These are phyloP conservation scores for Ctenoplectra terminalis DNA, from an alignment of 1,140 invertebrate species.

Conservation along the genomic window DNA sequence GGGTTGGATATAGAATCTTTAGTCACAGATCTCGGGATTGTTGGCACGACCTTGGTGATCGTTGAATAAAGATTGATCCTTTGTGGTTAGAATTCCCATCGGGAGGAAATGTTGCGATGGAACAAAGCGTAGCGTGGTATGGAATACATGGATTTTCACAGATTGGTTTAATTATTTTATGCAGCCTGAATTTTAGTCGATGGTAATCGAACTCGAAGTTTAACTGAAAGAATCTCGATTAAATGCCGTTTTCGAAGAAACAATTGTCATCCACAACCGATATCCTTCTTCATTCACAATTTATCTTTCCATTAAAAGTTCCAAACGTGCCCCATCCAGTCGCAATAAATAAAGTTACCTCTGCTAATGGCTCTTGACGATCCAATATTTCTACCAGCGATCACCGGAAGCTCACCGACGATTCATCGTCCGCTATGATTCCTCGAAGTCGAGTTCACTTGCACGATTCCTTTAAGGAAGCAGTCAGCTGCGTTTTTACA, in stretches of 20 bases:
- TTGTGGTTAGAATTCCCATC: background rate
- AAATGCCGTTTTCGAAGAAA: background rate
- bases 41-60: background rate
- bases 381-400: background rate
- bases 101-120: background rate
- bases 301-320: background rate
- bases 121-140: too few relatives aligned
- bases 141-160: background rate
- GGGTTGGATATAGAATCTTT: conserved; percentile 5
- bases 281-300: background rate
- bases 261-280: background rate
- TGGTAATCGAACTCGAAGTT: background rate
- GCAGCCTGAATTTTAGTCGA: too few relatives aligned
- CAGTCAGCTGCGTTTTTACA: background rate
- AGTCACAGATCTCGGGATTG: conserved; percentile 8
- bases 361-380: background rate
- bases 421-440: conserved; percentile 3
- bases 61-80: background rate
- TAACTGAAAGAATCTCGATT: background rate
- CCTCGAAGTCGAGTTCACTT: background rate
- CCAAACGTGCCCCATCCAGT: background rate
- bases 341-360: background rate
- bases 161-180: too few relatives aligned
- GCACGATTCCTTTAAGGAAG: background rate
- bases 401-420: background rate